Percentiles rank a stretch among this genome's conserved stretches.
Evolutionary conservation across 2,888 invertebrate genomes (phyloP).

Genomic region (Galerucella pusilla): DNA sequence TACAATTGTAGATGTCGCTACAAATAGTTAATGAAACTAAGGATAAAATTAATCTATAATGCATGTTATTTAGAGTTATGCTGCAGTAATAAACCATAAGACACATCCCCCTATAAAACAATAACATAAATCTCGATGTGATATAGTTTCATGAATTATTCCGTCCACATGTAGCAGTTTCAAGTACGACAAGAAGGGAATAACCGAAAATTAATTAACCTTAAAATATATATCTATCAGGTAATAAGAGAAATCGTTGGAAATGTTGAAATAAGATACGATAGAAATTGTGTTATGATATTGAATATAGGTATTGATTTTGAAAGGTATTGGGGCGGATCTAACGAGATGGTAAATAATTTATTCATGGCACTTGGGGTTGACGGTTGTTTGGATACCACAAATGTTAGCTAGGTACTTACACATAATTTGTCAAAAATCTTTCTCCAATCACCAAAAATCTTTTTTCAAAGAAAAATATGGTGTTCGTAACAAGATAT

Average conservation of each 20-base stretch:
- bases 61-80: not conserved
- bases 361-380: too few species aligned
- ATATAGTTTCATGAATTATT: slow-evolving; percentile 39
- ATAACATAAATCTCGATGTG: slow-evolving; percentile 36
- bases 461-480: too few species aligned
- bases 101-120: slow-evolving; percentile 6
- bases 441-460: too few species aligned
- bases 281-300: not conserved
- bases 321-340: not conserved
- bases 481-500: not conserved
- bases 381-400: too few species aligned
- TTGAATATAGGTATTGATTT: not conserved
- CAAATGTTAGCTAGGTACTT: too few species aligned
- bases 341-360: too few species aligned
- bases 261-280: not conserved
- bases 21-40: not conserved
- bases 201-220: slow-evolving; percentile 15
- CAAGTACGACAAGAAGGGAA: slow-evolving; percentile 3
- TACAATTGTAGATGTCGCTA: not conserved
- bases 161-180: slow-evolving; percentile 9
- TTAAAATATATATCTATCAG: not conserved
- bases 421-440: too few species aligned
- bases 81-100: slow-evolving; percentile 16
- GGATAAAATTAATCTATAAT: not conserved
- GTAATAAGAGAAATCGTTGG: not conserved